Evolutionary conservation across 1,140 invertebrate genomes (phyloP).

Genomic region (Propsilocerus akamusi): DNA sequence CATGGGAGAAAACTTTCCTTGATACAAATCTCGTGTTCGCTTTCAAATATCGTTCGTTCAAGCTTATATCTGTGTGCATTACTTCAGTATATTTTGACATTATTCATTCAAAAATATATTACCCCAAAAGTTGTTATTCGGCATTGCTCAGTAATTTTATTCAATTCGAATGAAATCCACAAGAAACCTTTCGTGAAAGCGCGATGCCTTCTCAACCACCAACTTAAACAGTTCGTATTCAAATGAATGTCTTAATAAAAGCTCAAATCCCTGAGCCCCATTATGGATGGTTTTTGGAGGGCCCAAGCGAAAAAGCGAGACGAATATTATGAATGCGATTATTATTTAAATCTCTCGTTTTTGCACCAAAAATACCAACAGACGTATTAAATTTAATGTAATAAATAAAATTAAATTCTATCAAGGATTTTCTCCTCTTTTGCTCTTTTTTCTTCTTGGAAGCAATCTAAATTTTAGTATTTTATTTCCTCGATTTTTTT

Average conservation of each 20-base stretch:
- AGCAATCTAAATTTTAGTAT: no score
- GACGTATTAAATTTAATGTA: conserved; percentile 1
- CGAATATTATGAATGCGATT: not conserved
- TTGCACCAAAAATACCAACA: not conserved
- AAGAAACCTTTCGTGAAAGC: no score
- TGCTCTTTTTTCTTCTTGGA: no score
- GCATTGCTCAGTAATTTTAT: not conserved
- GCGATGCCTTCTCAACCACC: no score
- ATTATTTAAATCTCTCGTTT: not conserved
- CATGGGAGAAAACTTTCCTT: not conserved
- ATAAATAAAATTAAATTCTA: conserved; percentile 1
- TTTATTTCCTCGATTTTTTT: no score
- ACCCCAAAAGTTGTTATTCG: not conserved
- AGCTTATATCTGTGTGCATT: no score
- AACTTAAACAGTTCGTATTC: conserved; percentile 3
- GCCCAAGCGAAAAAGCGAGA: not conserved
- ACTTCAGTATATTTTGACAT: not conserved
- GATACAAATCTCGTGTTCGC: no score
- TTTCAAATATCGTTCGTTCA: no score
- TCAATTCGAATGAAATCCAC: not conserved
- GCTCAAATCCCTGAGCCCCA: not conserved
- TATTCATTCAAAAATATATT: not conserved
- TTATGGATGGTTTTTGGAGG: not conserved
- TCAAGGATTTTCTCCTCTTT: no score
- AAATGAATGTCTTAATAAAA: conserved; percentile 1